Percentiles rank a stretch among this genome's conserved stretches.
Evolutionary conservation across 2,113 vertebrate genomes (phyloP).

Genomic region (Gadus chalcogrammus): DNA sequence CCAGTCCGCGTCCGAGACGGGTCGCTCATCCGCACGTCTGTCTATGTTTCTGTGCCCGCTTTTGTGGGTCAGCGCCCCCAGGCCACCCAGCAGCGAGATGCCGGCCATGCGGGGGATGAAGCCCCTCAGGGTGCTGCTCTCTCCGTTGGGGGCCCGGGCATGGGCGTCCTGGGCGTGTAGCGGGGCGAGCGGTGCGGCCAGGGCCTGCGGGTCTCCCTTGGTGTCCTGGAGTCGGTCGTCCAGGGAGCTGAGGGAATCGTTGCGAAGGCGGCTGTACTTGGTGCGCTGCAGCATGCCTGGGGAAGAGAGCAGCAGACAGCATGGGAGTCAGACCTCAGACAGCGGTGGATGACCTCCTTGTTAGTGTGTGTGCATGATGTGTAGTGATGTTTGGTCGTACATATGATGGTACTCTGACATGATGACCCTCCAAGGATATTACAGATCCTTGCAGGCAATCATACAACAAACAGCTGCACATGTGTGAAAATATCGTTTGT

Average conservation of each 20-base stretch:
- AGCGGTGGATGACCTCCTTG: too few species aligned
- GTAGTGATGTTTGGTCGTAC: too few species aligned
- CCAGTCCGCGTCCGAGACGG: slow-evolving; percentile 62
- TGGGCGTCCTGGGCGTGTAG: slow-evolving; percentile 60
- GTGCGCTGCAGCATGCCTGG: slow-evolving; percentile 90
- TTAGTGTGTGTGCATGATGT: background rate
- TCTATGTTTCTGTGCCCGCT: slow-evolving; percentile 54
- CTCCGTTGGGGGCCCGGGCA: slow-evolving; percentile 50
- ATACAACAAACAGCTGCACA: too few species aligned
- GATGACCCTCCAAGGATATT: too few species aligned
- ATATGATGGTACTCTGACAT: too few species aligned
- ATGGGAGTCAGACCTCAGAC: too few species aligned
- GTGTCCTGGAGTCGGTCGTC: slow-evolving; percentile 75
- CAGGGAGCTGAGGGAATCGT: slow-evolving; percentile 82
- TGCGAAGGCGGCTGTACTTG: slow-evolving; percentile 91
- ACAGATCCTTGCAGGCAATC: too few species aligned
- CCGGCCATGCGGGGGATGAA: slow-evolving; percentile 83
- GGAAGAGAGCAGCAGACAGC: slow-evolving; percentile 3
- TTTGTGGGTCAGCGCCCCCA: slow-evolving; percentile 73
- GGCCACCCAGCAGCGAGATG: slow-evolving; percentile 61
- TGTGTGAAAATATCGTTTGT: too few species aligned
- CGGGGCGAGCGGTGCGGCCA: slow-evolving; percentile 64
- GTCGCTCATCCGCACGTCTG: slow-evolving; percentile 55
- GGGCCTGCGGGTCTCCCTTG: slow-evolving; percentile 25
- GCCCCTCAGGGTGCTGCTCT: slow-evolving; percentile 75